Conservation (phyloP, 2,888 invertebrate genomes). For the Phanerotoma sp. region DNA sequence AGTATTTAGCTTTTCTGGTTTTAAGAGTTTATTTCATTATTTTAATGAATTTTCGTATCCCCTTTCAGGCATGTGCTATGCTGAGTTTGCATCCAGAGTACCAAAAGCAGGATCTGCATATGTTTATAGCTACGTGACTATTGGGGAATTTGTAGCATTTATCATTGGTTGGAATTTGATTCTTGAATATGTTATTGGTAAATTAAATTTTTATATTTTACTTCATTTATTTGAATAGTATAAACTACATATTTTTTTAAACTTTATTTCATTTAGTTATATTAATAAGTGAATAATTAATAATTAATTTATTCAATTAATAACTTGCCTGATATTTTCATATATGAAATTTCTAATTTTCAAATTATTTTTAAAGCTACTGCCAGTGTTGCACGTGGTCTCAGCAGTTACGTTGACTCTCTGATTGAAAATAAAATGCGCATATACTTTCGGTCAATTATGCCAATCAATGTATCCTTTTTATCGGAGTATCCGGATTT, state of each 20-base stretch:
- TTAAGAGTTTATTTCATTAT: background rate
- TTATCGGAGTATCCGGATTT: constrained; percentile 72
- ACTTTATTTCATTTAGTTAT: no score
- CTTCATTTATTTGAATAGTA: no score
- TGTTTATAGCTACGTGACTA: constrained; percentile 79
- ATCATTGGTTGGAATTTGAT: constrained; percentile 84
- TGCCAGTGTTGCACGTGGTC: constrained; percentile 73
- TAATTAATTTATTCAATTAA: no score
- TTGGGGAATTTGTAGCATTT: constrained; percentile 80
- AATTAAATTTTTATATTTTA: constrained; percentile 46
- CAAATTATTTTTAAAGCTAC: constrained; percentile 64
- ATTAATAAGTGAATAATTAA: no score
- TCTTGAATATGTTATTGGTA: constrained; percentile 76
- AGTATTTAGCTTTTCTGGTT: background rate
- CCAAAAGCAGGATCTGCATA: constrained; percentile 85
- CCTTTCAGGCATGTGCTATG: constrained; percentile 71
- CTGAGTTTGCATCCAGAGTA: constrained; percentile 78
- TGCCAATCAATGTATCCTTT: constrained; percentile 66
- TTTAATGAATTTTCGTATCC: background rate
- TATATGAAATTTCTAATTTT: no score
- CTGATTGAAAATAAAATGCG: constrained; percentile 66
- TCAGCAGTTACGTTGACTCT: constrained; percentile 73
- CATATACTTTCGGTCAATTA: constrained; percentile 57
- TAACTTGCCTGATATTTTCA: no score
- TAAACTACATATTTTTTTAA: no score